Percentiles rank a stretch among this genome's conserved stretches.
Evolutionary conservation across 2,797 vertebrate genomes (phyloP).

Genomic region (Enteromius radiatus): DNA sequence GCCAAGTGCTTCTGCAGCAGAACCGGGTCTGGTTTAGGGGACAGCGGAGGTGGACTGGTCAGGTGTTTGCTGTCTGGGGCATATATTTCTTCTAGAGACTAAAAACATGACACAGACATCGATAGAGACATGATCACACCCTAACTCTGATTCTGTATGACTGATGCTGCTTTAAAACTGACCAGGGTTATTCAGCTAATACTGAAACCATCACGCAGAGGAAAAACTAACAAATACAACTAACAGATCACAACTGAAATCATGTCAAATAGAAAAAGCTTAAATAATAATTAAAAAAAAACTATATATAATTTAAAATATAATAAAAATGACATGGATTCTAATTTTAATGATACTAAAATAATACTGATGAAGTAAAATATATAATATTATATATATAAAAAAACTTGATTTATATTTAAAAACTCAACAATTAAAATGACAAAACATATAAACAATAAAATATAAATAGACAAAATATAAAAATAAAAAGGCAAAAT

Average conservation of each 20-base stretch:
- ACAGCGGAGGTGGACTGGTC: constrained; percentile 84
- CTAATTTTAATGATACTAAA: not conserved
- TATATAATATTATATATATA: too few species aligned
- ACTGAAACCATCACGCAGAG: not conserved
- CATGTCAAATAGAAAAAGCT: too few species aligned
- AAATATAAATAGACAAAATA: too few species aligned
- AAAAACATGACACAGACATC: constrained; percentile 11
- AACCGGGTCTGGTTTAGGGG: constrained; percentile 86
- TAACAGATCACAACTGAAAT: too few species aligned
- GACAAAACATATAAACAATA: too few species aligned
- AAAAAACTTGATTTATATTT: too few species aligned
- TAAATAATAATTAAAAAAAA: too few species aligned
- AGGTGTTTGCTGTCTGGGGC: constrained; percentile 81
- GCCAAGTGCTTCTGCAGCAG: constrained; percentile 84
- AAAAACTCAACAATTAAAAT: too few species aligned
- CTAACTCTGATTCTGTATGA: not conserved
- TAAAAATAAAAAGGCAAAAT: too few species aligned
- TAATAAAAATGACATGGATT: not conserved
- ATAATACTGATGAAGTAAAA: not conserved
- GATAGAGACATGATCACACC: not conserved
- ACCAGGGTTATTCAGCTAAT: not conserved
- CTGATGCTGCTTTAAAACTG: too few species aligned
- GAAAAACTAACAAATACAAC: too few species aligned
- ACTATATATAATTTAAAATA: not conserved
- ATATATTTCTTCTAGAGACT: constrained; percentile 80